These are phyloP conservation scores for Trypoxylus dichotomus DNA, from an alignment of 1,140 invertebrate genomes.

Conservation along the genomic window DNA sequence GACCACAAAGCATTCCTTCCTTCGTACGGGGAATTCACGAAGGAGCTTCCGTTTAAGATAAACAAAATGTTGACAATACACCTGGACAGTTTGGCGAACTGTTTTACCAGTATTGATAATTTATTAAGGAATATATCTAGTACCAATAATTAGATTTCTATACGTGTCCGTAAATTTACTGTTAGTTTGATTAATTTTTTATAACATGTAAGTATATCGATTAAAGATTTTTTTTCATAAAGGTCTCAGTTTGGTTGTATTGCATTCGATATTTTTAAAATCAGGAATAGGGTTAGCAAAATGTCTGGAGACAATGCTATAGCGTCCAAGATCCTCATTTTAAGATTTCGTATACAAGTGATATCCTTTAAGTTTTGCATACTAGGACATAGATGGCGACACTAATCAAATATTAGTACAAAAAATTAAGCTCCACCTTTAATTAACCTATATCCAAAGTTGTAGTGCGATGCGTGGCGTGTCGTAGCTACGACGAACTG, in stretches of 20 bases:
- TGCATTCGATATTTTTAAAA: neutral
- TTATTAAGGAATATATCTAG: slow-evolving; percentile 18
- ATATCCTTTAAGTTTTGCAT: too few species aligned
- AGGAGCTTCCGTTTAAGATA: neutral
- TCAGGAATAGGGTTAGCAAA: neutral
- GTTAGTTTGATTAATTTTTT: neutral
- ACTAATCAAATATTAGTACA: too few species aligned
- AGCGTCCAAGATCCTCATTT: too few species aligned
- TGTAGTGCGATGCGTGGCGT: too few species aligned
- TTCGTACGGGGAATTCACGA: slow-evolving; percentile 1
- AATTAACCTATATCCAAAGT: too few species aligned
- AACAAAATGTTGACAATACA: slow-evolving; percentile 9
- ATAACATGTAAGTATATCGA: neutral
- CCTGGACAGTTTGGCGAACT: slow-evolving; percentile 16
- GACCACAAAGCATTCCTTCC: neutral
- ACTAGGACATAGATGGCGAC: too few species aligned
- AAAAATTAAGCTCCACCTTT: too few species aligned
- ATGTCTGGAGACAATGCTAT: too few species aligned
- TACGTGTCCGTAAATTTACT: neutral
- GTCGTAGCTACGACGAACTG: too few species aligned
- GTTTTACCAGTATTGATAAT: slow-evolving; percentile 25
- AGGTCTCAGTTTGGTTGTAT: neutral
- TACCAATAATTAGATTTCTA: neutral
- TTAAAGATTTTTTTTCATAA: neutral
- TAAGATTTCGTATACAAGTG: too few species aligned